Evolutionary conservation across 2,888 invertebrate species (phyloP).

Genomic region (Cerastis leucographa): DNA sequence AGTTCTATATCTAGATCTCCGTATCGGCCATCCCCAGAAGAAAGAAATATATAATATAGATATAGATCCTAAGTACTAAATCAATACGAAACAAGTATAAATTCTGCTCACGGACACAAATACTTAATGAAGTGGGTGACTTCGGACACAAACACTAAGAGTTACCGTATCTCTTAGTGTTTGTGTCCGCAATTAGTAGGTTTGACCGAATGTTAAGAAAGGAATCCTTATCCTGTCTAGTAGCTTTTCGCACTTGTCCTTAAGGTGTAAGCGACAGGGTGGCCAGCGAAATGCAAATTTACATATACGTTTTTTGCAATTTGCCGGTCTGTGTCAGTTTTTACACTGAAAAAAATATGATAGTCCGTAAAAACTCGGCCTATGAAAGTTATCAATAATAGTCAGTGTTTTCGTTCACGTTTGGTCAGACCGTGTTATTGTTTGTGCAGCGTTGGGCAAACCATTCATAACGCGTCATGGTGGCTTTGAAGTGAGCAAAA

Average conservation of each 20-base stretch:
- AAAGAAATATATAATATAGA: too few species aligned
- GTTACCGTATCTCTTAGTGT: too few species aligned
- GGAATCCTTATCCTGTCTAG: neutral
- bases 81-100: neutral
- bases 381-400: constrained; percentile 40
- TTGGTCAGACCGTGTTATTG: constrained; percentile 47
- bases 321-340: too few species aligned
- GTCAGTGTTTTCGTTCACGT: constrained; percentile 36
- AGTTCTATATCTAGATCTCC: neutral
- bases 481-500: constrained; percentile 3
- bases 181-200: neutral
- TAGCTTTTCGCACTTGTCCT: neutral
- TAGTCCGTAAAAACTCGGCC: constrained; percentile 31
- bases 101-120: neutral
- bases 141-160: too few species aligned
- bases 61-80: too few species aligned
- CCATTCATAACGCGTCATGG: constrained; percentile 2
- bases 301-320: too few species aligned
- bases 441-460: constrained; percentile 40
- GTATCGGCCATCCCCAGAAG: neutral
- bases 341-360: too few species aligned
- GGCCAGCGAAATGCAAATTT: too few species aligned
- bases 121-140: neutral
- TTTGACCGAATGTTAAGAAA: neutral
- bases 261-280: too few species aligned